Percentiles rank a stretch among this genome's conserved stretches.
Conservation (phyloP, 2,113 vertebrate species). For the Rousettus leschenaultii region DNA sequence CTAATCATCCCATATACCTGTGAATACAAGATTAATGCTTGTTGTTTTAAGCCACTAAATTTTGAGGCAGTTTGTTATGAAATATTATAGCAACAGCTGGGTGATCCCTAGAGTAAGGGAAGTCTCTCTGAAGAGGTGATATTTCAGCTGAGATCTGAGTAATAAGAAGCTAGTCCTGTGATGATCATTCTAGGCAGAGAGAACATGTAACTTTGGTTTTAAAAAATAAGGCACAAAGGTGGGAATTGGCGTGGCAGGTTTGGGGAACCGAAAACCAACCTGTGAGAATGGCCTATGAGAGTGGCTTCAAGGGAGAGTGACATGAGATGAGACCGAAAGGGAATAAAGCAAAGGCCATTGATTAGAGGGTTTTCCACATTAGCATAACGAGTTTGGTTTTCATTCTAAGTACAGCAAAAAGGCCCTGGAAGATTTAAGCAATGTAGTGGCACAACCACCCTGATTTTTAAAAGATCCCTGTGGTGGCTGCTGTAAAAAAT, state of each 20-base stretch:
- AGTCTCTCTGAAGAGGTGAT: neutral
- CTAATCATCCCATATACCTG: neutral
- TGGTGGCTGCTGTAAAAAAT: neutral
- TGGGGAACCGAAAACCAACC: neutral
- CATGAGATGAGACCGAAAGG: neutral
- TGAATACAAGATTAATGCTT: neutral
- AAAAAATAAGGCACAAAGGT: neutral
- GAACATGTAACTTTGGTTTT: neutral
- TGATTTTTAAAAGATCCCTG: constrained; percentile 29
- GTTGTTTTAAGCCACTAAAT: neutral
- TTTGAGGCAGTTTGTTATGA: neutral
- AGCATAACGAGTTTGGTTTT: neutral
- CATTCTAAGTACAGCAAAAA: neutral
- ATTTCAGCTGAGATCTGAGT: neutral
- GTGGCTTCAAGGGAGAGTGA: neutral
- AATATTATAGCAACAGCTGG: neutral
- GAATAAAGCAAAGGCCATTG: neutral
- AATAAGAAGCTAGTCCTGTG: neutral
- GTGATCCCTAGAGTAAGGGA: neutral
- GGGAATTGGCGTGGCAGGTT: neutral
- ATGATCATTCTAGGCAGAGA: neutral
- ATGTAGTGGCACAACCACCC: neutral
- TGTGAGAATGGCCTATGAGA: neutral
- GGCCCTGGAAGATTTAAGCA: neutral
- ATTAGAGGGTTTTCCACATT: neutral